A percentile compares a stretch with the other conserved stretches of the same genome.
Conservation (phyloP, 2,113 vertebrate genomes). For the Atrichornis clamosus region DNA sequence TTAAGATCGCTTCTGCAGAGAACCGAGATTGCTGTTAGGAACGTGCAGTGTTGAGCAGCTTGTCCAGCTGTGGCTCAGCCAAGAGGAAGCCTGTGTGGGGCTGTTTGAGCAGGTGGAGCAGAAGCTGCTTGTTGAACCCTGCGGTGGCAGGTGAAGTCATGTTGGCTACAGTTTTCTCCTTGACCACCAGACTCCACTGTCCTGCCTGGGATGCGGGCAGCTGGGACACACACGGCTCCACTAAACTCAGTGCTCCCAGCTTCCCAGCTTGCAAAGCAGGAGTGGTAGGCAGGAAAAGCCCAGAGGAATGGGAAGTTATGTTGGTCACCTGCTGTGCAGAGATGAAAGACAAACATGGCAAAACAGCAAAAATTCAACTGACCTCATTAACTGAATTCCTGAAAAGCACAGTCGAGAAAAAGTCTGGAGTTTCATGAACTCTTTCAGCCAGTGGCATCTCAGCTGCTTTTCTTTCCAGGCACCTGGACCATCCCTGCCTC, state of each 20-base stretch:
- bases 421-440: background rate
- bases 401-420: background rate
- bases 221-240: background rate
- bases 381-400: background rate
- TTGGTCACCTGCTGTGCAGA: background rate
- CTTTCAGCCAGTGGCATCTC: background rate
- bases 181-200: slow-evolving; percentile 48
- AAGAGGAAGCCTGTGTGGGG: background rate
- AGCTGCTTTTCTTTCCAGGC: background rate
- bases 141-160: background rate
- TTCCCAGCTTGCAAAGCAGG: background rate
- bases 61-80: background rate
- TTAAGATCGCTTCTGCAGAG: background rate
- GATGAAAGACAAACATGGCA: background rate
- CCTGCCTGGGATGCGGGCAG: background rate
- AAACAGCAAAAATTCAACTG: background rate
- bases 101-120: background rate
- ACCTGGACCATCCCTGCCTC: background rate
- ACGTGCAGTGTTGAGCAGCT: accelerated
- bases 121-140: background rate
- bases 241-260: accelerated
- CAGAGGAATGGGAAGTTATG: background rate
- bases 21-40: background rate
- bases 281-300: background rate
- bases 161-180: background rate